Conservation (phyloP, 2,888 invertebrate genomes). For the Cataglyphis livida region DNA sequence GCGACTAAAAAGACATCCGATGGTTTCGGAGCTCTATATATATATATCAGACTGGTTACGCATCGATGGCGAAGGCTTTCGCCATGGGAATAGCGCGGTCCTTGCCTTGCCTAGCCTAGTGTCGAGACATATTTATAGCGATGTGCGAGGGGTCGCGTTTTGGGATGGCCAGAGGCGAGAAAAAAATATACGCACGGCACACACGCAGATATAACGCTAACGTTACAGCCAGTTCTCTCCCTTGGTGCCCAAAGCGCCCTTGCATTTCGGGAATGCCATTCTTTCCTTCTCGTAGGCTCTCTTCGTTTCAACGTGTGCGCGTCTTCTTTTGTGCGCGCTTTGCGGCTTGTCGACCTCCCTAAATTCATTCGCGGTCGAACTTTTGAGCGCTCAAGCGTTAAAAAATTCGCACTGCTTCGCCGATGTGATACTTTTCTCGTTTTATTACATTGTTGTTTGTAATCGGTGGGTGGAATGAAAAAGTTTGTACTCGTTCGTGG, state of each 20-base stretch:
- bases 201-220: conserved; percentile 50
- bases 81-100: conserved; percentile 66
- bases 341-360: conserved; percentile 48
- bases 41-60: conserved; percentile 14
- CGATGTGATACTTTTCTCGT: conserved; percentile 7
- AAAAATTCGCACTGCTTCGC: conserved; percentile 52
- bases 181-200: conserved; percentile 41
- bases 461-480: neutral
- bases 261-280: conserved; percentile 75
- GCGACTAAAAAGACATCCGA: conserved; percentile 10
- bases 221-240: conserved; percentile 52
- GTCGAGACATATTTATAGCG: conserved; percentile 64
- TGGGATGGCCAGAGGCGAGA: conserved; percentile 3
- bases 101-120: conserved; percentile 58
- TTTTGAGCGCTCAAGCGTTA: conserved; percentile 71
- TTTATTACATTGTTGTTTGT: conserved; percentile 38
- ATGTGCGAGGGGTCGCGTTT: conserved; percentile 37
- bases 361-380: conserved; percentile 76
- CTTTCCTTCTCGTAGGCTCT: conserved; percentile 56
- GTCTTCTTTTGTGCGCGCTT: conserved; percentile 71
- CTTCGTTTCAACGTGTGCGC: conserved; percentile 52
- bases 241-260: conserved; percentile 62
- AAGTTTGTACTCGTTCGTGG: neutral
- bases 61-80: conserved; percentile 34
- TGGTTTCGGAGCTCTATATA: neutral